Evolutionary conservation across 2,113 vertebrate species (phyloP).

Genomic region (Caretta caretta): DNA sequence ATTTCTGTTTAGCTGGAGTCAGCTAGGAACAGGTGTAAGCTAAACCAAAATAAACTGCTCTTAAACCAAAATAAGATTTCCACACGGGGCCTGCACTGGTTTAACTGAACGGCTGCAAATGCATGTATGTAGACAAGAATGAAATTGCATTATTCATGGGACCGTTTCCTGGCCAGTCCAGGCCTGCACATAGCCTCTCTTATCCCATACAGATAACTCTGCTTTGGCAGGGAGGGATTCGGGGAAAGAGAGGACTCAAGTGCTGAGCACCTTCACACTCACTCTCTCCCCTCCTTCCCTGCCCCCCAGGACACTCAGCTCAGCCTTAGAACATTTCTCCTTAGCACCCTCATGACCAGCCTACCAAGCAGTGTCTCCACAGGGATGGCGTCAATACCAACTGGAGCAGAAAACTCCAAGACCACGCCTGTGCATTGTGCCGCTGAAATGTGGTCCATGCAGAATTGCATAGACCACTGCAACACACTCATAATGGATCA

Average conservation of each 20-base stretch:
- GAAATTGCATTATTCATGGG: background rate
- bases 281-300: too few relatives aligned
- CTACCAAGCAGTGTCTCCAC: background rate
- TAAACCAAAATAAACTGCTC: too few relatives aligned
- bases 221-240: background rate
- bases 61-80: background rate
- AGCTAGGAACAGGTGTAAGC: background rate
- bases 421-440: rapidly evolving
- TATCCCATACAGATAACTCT: too few relatives aligned
- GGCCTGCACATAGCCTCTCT: background rate
- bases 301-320: too few relatives aligned
- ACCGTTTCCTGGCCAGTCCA: background rate
- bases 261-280: background rate
- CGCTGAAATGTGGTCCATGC: background rate
- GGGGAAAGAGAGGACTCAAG: background rate
- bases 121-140: background rate
- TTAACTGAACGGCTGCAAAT: background rate
- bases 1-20: background rate
- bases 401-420: background rate
- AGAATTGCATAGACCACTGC: too few relatives aligned
- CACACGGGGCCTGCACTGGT: too few relatives aligned
- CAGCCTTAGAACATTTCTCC: background rate
- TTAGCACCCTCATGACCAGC: background rate
- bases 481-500: too few relatives aligned
- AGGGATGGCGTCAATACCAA: background rate